Percentiles rank a stretch among this genome's conserved stretches.
Evolutionary conservation across 92 coral and sea anemone species (phyloP).

Genomic region (Siderastrea siderea): DNA sequence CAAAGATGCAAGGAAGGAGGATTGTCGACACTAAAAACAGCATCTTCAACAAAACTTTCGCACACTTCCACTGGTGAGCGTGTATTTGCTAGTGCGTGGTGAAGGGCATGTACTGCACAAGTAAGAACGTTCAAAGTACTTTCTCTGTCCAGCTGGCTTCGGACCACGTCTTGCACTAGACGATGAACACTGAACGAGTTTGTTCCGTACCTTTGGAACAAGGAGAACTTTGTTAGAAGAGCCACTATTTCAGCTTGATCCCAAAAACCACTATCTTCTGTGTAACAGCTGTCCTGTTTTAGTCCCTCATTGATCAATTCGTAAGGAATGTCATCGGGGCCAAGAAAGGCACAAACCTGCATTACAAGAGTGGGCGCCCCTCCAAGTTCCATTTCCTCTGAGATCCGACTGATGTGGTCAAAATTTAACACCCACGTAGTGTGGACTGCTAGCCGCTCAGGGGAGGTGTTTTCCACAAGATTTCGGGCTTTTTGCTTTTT

Average conservation of each 20-base stretch:
- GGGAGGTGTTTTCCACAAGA: conserved; percentile 65
- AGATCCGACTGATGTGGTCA: conserved; percentile 45
- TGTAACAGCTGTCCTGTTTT: conserved; percentile 47
- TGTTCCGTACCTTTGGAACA: conserved; percentile 73
- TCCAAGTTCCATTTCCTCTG: conserved; percentile 61
- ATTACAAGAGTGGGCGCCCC: conserved; percentile 63
- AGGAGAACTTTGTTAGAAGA: conserved; percentile 85
- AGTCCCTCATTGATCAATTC: conserved; percentile 86
- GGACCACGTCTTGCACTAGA: conserved; percentile 92
- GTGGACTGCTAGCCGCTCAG: conserved; percentile 74
- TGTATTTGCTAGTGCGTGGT: conserved; percentile 70
- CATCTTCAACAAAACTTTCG: conserved; percentile 65
- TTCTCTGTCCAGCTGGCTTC: conserved; percentile 50
- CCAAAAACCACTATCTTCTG: conserved; percentile 27
- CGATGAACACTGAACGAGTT: conserved; percentile 86
- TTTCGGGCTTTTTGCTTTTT: conserved; percentile 64
- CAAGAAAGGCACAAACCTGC: conserved; percentile 83
- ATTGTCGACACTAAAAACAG: conserved; percentile 64
- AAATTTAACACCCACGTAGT: conserved; percentile 92
- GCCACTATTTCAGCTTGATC: conserved; percentile 64
- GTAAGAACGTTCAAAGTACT: conserved; percentile 33
- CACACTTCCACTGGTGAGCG: conserved; percentile 71
- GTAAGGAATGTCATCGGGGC: conserved; percentile 84
- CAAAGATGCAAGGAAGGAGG: conserved; percentile 82
- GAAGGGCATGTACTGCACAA: conserved; percentile 72